Evolutionary conservation across 2,113 vertebrate species (phyloP).

Genomic region (Labeo catla): DNA sequence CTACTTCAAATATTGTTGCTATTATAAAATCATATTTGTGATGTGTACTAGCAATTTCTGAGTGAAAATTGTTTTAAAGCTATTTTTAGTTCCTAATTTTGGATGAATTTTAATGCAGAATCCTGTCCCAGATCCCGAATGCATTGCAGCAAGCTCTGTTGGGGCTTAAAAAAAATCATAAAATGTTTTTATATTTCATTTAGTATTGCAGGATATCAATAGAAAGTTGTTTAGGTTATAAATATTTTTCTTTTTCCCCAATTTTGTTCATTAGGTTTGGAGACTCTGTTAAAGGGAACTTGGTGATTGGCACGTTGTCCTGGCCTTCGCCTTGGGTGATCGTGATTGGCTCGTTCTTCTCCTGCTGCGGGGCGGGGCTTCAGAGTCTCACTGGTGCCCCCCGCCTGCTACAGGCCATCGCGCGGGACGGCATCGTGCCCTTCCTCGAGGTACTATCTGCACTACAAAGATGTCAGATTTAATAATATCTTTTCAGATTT

Average conservation of each 20-base stretch:
- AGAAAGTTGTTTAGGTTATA: too few relatives aligned
- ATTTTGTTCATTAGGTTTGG: conserved; percentile 81
- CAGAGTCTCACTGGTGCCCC: conserved; percentile 96
- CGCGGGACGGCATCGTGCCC: conserved; percentile 91
- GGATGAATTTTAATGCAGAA: too few relatives aligned
- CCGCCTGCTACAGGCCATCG: conserved; percentile 92
- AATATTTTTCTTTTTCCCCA: too few relatives aligned
- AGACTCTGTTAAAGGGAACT: conserved; percentile 90
- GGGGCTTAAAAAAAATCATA: too few relatives aligned
- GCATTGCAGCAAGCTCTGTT: too few relatives aligned
- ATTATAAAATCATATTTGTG: background rate
- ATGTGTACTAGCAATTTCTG: background rate
- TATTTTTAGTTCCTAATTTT: too few relatives aligned
- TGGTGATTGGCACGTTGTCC: conserved; percentile 92
- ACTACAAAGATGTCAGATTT: background rate
- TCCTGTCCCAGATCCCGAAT: too few relatives aligned
- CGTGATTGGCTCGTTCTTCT: conserved; percentile 97
- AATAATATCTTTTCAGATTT: background rate
- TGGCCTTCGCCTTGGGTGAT: conserved; percentile 99
- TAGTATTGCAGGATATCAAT: too few relatives aligned
- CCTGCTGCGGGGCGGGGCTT: conserved; percentile 93
- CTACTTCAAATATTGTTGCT: background rate
- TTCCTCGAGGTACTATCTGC: conserved; percentile 83
- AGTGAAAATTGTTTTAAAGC: background rate
- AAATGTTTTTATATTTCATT: too few relatives aligned